These are phyloP conservation scores for Drosophila kurseongensis DNA, from an alignment of 1,140 invertebrate genomes.

Conservation along the genomic window DNA sequence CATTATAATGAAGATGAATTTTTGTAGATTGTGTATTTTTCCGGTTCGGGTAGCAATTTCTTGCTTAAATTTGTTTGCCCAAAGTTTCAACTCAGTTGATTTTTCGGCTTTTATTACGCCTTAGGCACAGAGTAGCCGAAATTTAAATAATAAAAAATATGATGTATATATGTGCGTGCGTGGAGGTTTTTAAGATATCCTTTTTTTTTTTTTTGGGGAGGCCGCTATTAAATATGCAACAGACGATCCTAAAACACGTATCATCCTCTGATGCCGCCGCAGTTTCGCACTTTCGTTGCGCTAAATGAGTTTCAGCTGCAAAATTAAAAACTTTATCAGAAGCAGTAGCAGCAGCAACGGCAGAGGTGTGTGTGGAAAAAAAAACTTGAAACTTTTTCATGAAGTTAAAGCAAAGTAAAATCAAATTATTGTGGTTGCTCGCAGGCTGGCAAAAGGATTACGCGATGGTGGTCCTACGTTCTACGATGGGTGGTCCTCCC, in stretches of 20 bases:
- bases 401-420: slow-evolving; percentile 84
- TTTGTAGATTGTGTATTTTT: slow-evolving; percentile 82
- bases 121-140: slow-evolving; percentile 15
- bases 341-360: slow-evolving; percentile 7
- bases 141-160: slow-evolving; percentile 17
- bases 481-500: neutral
- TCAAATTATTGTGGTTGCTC: slow-evolving; percentile 81
- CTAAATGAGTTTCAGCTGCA: slow-evolving; percentile 81
- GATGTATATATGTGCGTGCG: neutral
- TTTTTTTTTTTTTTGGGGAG: slow-evolving; percentile 3
- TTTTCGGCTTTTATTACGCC: slow-evolving; percentile 31
- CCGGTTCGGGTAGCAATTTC: slow-evolving; percentile 74
- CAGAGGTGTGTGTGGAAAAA: slow-evolving; percentile 51
- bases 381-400: slow-evolving; percentile 81
- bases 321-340: slow-evolving; percentile 82
- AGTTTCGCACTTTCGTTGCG: slow-evolving; percentile 72
- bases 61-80: slow-evolving; percentile 62
- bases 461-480: slow-evolving; percentile 36
- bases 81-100: slow-evolving; percentile 59
- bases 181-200: slow-evolving; percentile 48
- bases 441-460: slow-evolving; percentile 79
- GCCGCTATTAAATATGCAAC: slow-evolving; percentile 69
- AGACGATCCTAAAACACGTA: slow-evolving; percentile 70
- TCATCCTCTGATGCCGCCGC: slow-evolving; percentile 57
- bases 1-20: slow-evolving; percentile 74